These are phyloP conservation scores for Calliopsis andreniformis DNA, from an alignment of 1,140 invertebrate species.

Conservation along the genomic window DNA sequence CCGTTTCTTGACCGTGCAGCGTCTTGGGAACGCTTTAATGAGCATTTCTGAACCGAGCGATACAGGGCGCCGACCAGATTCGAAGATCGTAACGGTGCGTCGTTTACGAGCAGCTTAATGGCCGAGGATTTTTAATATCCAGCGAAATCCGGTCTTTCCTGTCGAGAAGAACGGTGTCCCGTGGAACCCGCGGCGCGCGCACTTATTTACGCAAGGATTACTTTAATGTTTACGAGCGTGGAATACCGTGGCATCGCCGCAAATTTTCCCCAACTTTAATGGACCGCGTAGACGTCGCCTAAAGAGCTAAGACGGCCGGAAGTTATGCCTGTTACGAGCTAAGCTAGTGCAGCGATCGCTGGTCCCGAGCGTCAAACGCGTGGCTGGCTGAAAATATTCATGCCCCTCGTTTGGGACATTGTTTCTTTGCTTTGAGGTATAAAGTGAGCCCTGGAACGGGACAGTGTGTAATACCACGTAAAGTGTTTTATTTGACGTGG, in stretches of 20 bases:
- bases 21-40: neutral
- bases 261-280: constrained; percentile 57
- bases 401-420: too few species aligned
- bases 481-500: too few species aligned
- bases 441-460: too few species aligned
- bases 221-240: constrained; percentile 64
- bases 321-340: constrained; percentile 29
- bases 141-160: constrained; percentile 25
- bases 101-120: constrained; percentile 57
- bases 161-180: neutral
- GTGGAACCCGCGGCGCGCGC: constrained; percentile 9
- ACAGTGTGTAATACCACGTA: too few species aligned
- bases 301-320: constrained; percentile 41
- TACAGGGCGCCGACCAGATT: constrained; percentile 18
- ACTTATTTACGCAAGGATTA: constrained; percentile 66
- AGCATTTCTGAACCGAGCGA: neutral
- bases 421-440: too few species aligned
- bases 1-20: neutral
- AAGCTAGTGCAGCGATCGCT: neutral
- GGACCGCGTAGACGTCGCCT: constrained; percentile 33
- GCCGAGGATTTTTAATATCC: constrained; percentile 53
- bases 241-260: constrained; percentile 20
- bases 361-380: neutral
- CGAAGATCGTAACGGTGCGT: constrained; percentile 26
- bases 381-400: too few species aligned